These are phyloP conservation scores for Sisor rabdophorus DNA, from an alignment of 2,113 vertebrate species.

Conservation along the genomic window DNA sequence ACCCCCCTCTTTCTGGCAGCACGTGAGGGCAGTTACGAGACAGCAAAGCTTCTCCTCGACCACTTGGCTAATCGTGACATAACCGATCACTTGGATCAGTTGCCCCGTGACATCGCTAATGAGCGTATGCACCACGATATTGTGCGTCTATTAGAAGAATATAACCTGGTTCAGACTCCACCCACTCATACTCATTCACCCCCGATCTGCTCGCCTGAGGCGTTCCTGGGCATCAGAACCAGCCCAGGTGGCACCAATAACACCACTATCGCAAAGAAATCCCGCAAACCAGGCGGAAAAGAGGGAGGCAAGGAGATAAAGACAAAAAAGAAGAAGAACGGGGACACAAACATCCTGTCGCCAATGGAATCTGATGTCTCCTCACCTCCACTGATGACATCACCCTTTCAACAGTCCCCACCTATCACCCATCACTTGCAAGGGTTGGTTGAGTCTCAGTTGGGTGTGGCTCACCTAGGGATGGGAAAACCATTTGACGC, in stretches of 20 bases:
- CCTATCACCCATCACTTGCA: constrained; percentile 85
- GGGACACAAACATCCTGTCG: constrained; percentile 81
- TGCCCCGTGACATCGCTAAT: constrained; percentile 91
- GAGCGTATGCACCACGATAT: constrained; percentile 98
- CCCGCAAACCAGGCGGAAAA: constrained; percentile 84
- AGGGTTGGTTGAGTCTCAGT: constrained; percentile 83
- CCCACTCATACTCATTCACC: constrained; percentile 81
- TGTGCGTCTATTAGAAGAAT: constrained; percentile 88
- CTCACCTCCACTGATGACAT: constrained; percentile 87
- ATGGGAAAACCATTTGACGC: constrained; percentile 84
- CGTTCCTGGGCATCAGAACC: constrained; percentile 71
- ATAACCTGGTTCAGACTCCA: constrained; percentile 89
- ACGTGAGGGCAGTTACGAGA: constrained; percentile 94
- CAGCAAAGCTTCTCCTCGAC: constrained; percentile 89
- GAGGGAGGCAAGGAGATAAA: constrained; percentile 85
- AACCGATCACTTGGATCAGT: constrained; percentile 95
- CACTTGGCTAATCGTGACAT: constrained; percentile 95
- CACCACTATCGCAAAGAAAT: constrained; percentile 85
- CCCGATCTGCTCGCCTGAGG: constrained; percentile 84
- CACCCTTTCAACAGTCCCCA: constrained; percentile 86
- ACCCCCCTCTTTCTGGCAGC: constrained; percentile 92
- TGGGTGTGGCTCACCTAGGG: constrained; percentile 85
- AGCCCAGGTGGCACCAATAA: constrained; percentile 53
- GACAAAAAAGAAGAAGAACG: constrained; percentile 82
- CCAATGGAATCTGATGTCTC: constrained; percentile 91